Conservation (phyloP, 2,888 invertebrate species). For the Harpalus rufipes region DNA sequence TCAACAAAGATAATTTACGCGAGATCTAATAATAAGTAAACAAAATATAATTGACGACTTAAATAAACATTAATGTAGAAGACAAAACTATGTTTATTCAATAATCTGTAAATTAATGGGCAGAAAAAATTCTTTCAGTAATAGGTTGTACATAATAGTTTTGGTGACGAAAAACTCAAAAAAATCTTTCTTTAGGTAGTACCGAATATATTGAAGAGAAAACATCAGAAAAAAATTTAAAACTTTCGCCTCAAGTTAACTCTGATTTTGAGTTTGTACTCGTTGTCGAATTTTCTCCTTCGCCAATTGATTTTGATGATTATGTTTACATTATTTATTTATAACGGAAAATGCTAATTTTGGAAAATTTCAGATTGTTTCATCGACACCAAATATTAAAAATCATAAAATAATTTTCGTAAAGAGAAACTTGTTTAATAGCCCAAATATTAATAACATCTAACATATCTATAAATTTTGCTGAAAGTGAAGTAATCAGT, state of each 20-base stretch:
- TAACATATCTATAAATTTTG: not conserved
- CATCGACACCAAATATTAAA: no score
- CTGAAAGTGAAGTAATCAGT: not conserved
- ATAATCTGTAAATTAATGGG: not conserved
- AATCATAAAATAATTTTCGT: no score
- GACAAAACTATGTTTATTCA: not conserved
- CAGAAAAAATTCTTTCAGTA: constrained; percentile 1
- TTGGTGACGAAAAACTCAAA: not conserved
- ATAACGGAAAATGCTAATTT: no score
- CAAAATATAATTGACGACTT: not conserved
- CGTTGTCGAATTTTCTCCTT: constrained; percentile 13
- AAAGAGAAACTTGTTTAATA: constrained; percentile 2
- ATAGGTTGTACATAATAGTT: not conserved
- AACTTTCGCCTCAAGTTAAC: not conserved
- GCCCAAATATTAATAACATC: not conserved
- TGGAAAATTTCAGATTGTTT: no score
- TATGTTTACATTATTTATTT: no score
- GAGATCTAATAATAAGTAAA: not conserved
- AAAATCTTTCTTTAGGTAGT: not conserved
- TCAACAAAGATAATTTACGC: not conserved
- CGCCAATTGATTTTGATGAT: no score
- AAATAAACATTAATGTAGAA: not conserved
- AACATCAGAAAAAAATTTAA: not conserved
- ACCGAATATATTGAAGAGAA: not conserved
- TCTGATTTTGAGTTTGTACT: no score